Evolutionary conservation across 2,797 vertebrate genomes (phyloP).

Genomic region (Mus caroli): DNA sequence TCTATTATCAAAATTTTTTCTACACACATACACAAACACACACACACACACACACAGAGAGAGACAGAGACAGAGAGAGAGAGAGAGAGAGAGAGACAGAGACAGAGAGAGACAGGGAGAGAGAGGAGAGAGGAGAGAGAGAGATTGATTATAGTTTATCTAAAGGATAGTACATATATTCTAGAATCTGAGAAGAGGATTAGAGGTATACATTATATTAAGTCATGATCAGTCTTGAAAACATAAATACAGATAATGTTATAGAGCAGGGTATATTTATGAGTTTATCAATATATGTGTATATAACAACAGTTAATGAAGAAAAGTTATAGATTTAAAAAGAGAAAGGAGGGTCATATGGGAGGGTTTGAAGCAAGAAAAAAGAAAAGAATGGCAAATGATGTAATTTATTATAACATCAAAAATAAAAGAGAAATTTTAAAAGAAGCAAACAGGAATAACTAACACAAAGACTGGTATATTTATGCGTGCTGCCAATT

Average conservation of each 20-base stretch:
- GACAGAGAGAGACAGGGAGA: neutral
- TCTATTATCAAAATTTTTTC: neutral
- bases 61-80: neutral
- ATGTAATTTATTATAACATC: neutral
- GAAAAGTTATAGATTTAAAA: neutral
- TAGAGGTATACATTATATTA: neutral
- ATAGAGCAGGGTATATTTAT: neutral
- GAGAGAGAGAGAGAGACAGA: too few species aligned
- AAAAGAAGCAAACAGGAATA: neutral
- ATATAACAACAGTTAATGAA: neutral
- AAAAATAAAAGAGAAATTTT: neutral
- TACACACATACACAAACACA: neutral
- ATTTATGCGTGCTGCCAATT: neutral
- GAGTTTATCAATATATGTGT: neutral
- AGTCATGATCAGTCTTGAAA: neutral
- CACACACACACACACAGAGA: neutral
- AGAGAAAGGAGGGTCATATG: neutral
- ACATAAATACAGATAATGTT: neutral
- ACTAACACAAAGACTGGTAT: neutral
- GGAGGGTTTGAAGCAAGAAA: neutral
- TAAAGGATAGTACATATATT: slow-evolving; percentile 67
- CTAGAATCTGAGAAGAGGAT: neutral
- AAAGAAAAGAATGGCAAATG: neutral
- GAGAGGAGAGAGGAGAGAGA: slow-evolving; percentile 7
- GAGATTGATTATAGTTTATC: slow-evolving; percentile 64